Conservation (phyloP, 2,797 vertebrate genomes). For the Spea hammondii region DNA sequence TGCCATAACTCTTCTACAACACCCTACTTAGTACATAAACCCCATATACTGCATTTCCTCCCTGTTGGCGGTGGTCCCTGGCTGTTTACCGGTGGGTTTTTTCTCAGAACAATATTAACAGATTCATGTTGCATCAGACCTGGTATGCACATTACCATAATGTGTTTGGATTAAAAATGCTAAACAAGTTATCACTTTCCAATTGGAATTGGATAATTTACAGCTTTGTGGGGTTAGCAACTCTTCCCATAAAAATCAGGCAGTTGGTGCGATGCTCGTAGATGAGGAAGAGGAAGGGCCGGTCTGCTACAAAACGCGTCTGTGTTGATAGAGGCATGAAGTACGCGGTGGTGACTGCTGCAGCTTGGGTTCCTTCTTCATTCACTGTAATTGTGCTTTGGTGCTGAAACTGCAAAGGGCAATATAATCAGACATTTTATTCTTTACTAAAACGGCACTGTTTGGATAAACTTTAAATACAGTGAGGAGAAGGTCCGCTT, state of each 20-base stretch:
- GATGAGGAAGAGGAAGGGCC: conserved; percentile 91
- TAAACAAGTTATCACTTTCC: background rate
- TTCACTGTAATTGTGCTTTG: conserved; percentile 95
- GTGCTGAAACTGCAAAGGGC: conserved; percentile 81
- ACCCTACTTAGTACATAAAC: too few relatives aligned
- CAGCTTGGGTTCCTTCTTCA: conserved; percentile 92
- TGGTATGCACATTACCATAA: too few relatives aligned
- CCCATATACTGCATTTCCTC: too few relatives aligned
- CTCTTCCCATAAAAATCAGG: conserved; percentile 90
- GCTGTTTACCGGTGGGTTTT: too few relatives aligned
- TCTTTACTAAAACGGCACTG: too few relatives aligned
- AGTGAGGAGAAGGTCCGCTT: too few relatives aligned
- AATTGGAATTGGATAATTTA: conserved; percentile 48
- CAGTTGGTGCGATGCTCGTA: conserved; percentile 93
- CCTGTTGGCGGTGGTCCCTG: too few relatives aligned
- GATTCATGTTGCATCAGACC: too few relatives aligned
- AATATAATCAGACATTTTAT: background rate
- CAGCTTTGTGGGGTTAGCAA: conserved; percentile 77
- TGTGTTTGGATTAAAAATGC: too few relatives aligned
- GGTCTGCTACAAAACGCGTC: conserved; percentile 82
- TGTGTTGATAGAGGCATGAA: conserved; percentile 96
- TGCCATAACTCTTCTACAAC: too few relatives aligned
- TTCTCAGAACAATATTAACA: too few relatives aligned
- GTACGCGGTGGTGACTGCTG: conserved; percentile 82
- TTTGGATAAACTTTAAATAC: too few relatives aligned